Percentiles rank a stretch among this genome's conserved stretches.
Conservation (phyloP, 2,888 invertebrate genomes). For the Chesias legatella region DNA sequence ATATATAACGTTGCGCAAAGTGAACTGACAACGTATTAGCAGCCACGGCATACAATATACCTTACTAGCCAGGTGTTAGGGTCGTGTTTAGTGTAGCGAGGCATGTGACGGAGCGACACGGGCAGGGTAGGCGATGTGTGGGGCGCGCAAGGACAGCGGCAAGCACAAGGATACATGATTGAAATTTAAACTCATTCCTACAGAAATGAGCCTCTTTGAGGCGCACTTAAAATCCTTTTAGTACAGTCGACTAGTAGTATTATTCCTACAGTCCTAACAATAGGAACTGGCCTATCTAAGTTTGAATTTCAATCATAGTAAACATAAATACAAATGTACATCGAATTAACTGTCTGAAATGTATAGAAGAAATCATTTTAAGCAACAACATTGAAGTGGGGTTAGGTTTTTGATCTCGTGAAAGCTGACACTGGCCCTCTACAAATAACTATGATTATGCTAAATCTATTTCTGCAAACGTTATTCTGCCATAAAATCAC, state of each 20-base stretch:
- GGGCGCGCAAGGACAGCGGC: conserved; percentile 67
- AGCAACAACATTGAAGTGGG: conserved; percentile 13
- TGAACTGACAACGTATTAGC: conserved; percentile 18
- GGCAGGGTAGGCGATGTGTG: conserved; percentile 69
- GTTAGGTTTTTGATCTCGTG: conserved; percentile 19
- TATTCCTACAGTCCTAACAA: too few relatives aligned
- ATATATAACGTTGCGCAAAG: too few relatives aligned
- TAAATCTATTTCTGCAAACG: too few relatives aligned
- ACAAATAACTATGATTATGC: not conserved
- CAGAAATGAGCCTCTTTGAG: too few relatives aligned
- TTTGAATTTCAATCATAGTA: conserved; percentile 32
- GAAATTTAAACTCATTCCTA: conserved; percentile 23
- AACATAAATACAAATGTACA: conserved; percentile 34
- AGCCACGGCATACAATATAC: conserved; percentile 37
- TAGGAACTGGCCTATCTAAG: too few relatives aligned
- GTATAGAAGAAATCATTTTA: conserved; percentile 20
- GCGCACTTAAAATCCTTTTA: too few relatives aligned
- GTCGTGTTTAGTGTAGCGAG: conserved; percentile 74
- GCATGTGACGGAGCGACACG: conserved; percentile 71
- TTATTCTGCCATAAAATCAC: too few relatives aligned
- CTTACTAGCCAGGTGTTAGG: conserved; percentile 62
- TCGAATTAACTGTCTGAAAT: conserved; percentile 22
- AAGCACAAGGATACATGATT: conserved; percentile 50
- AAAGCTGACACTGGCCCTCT: conserved; percentile 6
- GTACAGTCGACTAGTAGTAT: too few relatives aligned